Evolutionary conservation across 35 echinoderm and acorn worm species (phyloP).

Genomic region (Heliocidaris tuberculata): DNA sequence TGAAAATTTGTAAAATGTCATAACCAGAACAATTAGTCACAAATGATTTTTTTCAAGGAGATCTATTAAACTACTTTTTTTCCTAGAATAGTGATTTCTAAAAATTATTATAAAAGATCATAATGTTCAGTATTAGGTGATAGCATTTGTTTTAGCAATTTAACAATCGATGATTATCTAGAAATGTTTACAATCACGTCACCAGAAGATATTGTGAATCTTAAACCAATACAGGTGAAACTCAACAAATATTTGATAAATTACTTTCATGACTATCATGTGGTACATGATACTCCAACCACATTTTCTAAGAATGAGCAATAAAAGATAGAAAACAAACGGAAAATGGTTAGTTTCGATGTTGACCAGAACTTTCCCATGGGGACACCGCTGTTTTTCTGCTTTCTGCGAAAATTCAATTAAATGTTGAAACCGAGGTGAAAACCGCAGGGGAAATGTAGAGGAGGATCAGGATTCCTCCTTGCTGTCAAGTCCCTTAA

Average conservation of each 20-base stretch:
- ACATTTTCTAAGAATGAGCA: neutral
- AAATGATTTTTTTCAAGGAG: too few species aligned
- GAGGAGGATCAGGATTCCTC: neutral
- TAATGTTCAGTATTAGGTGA: neutral
- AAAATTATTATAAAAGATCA: too few species aligned
- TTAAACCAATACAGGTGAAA: neutral
- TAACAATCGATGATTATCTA: neutral
- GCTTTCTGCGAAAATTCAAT: neutral
- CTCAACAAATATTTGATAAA: neutral
- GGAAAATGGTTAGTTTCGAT: neutral
- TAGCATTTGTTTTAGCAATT: neutral
- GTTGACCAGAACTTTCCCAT: neutral
- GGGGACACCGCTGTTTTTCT: neutral
- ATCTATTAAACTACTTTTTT: too few species aligned
- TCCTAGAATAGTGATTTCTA: too few species aligned
- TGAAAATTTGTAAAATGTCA: too few species aligned
- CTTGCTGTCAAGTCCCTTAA: neutral
- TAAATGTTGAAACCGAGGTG: neutral
- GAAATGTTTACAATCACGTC: neutral
- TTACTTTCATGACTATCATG: neutral
- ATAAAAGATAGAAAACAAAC: neutral
- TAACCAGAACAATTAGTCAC: too few species aligned
- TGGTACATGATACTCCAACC: neutral
- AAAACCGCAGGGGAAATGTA: constrained; percentile 1
- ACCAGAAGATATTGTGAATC: neutral